Base-by-base conservation (phyloP, 1,140 invertebrate species). In the Stegodyphus dumicola region DNA sequence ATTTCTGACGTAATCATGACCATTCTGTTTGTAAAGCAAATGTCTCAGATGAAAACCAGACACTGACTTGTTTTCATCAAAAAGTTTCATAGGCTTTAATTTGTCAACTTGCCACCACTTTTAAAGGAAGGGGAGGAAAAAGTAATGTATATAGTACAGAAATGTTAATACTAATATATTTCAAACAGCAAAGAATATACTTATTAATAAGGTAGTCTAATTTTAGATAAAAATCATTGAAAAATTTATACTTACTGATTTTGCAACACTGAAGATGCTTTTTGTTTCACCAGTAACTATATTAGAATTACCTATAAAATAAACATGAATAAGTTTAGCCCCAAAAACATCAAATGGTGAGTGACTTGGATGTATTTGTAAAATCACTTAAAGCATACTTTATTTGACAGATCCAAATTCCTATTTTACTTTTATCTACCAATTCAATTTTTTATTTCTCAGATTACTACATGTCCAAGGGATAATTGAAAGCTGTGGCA, bases 71-170 rank as follows among this genome's bases (percentile, higher is more conserved):
- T 97, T 97, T 89, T 97, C 96, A 88, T 97, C 95, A 90, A 94
- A 97, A 86, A 97, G 91, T 91, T 96, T 96, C 88, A 96, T 93
- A 2, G 95, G 95, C 7, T 94, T 95, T 67, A 97, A 93, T 91
- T 96, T 97, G 90, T 96, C 95, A 18, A 96, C 95, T 92, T 96
- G 95, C 95, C 95, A 97, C 95, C 95, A 97, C 94, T 92, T 77
- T 78, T 85, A 87, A 86, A 51, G 81, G 6, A 87, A 71, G n/a
- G 9, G 49, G 6, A 75, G 9, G 5, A 60, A 60, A 60, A 5
- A 60, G 56, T 15, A 60, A 60, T 2, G 56, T 60, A 60, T 60
- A 15, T 5, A 60, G 9, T 60, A 15, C 56, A 60, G 56, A 2
- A 5, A 10, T 60, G 5, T 33, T 33, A 33, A 33, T 33, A 33